Conservation (phyloP, 2,797 vertebrate species). For the Carapus acus region DNA sequence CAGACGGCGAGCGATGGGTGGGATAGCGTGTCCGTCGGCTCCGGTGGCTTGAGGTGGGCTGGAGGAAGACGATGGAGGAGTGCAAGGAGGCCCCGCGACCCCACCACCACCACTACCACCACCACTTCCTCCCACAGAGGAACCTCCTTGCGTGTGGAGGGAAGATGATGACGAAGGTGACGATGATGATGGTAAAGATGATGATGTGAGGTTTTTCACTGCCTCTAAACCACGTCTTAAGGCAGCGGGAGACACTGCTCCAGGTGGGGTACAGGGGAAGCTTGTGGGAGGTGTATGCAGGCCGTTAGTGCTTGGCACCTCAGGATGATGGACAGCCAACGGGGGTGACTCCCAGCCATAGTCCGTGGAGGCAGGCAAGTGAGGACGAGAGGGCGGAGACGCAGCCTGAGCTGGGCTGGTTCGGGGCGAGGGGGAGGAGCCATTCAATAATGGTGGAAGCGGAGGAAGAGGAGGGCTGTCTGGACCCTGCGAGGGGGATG, state of each 20-base stretch:
- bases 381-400: slow-evolving; percentile 74
- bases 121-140: slow-evolving; percentile 47
- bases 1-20: slow-evolving; percentile 90
- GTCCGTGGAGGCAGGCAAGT: slow-evolving; percentile 71
- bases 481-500: slow-evolving; percentile 76
- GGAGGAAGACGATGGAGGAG: slow-evolving; percentile 70
- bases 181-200: slow-evolving; percentile 57
- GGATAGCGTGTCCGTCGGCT: slow-evolving; percentile 86
- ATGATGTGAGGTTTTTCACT: slow-evolving; percentile 81
- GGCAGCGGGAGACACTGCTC: slow-evolving; percentile 85
- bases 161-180: slow-evolving; percentile 61
- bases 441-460: slow-evolving; percentile 78
- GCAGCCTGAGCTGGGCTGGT: slow-evolving; percentile 84
- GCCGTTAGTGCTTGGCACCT: slow-evolving; percentile 84
- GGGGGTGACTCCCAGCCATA: slow-evolving; percentile 84
- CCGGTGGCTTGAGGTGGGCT: slow-evolving; percentile 70
- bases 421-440: slow-evolving; percentile 81
- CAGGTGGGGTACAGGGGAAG: slow-evolving; percentile 75
- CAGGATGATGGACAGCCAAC: slow-evolving; percentile 50
- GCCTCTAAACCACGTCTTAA: slow-evolving; percentile 89
- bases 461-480: slow-evolving; percentile 82
- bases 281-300: slow-evolving; percentile 80
- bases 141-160: slow-evolving; percentile 57
- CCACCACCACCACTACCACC: slow-evolving; percentile 43
- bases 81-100: slow-evolving; percentile 55